These are phyloP conservation scores for Molothrus ater DNA, from an alignment of 2,797 vertebrate genomes.

Conservation along the genomic window DNA sequence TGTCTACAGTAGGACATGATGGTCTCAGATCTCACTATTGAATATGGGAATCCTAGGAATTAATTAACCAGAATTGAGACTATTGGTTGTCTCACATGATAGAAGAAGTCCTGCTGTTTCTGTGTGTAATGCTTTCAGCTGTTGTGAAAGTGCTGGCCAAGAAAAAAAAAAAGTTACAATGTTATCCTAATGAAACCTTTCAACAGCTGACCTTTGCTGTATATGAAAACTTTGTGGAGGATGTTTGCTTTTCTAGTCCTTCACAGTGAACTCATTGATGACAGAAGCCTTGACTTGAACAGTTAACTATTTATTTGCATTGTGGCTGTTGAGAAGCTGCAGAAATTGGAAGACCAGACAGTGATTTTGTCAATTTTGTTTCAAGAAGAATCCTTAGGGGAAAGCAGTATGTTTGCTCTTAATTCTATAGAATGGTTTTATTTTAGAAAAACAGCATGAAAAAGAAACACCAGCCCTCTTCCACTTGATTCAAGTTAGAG, in stretches of 20 bases:
- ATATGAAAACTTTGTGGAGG: not conserved
- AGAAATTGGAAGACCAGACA: not conserved
- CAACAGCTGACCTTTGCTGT: not conserved
- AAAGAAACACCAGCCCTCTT: not conserved
- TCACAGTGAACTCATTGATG: slow-evolving; percentile 20
- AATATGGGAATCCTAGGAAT: not conserved
- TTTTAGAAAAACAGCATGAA: not conserved
- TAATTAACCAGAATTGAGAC: not conserved
- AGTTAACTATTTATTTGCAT: slow-evolving; percentile 11
- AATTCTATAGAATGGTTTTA: not conserved
- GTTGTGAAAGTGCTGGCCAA: not conserved
- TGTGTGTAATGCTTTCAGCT: not conserved
- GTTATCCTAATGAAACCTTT: not conserved
- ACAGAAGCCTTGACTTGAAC: not conserved
- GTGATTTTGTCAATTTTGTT: not conserved
- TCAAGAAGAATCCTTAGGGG: not conserved
- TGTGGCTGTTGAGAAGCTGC: not conserved
- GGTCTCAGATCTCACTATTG: not conserved
- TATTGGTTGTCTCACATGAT: not conserved
- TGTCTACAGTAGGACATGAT: not conserved
- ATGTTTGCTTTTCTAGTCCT: not conserved
- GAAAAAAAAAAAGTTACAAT: not conserved
- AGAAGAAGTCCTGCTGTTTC: not conserved
- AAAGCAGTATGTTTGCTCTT: not conserved
- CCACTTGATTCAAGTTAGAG: not conserved